Evolutionary conservation across 2,888 invertebrate species (phyloP), one percentile per base, ranked within the genome.

Genomic region (Ischnus inquisitorius): DNA sequence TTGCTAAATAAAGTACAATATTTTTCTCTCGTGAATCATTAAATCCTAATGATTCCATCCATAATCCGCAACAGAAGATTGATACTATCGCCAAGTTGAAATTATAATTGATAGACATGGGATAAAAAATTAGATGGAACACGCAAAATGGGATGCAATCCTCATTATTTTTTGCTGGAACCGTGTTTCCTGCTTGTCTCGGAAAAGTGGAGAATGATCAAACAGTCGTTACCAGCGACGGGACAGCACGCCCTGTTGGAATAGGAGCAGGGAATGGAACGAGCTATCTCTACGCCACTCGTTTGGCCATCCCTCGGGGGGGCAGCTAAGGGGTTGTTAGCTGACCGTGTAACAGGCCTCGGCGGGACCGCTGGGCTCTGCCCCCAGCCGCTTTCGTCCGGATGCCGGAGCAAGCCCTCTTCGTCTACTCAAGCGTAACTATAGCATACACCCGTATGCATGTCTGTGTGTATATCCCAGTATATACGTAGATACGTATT

Each of bases 281-380:
- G 86, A 87, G 87, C 87, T 88, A 89, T 88, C 85, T 74, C 77
- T 54, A 39, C 72, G 64, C 72, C 81, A 86, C 86, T 88, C 86
- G 87, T 89, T 90, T 87, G 88, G 87, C 6, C 86, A 84, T 88
- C 88, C 87, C 89, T 87, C 82, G 83, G 84, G 90, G 87, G 87
- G 82, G 85, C 76, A 86, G 88, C 88, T 90, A 90, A 91, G 91
- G 90, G 91, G 91, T 92, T 92, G 91, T 92, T 92, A 91, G 91
- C 91, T 91, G 90, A 91, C 91, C 91, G 89, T 90, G 90, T 92
- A 92, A 91, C 90, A 90, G 91, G 91, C 90, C 91, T 91, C 91
- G 83, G 84, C 88, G 91, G 91, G 89, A 91, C 88, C 87, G 85
- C 86, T 85, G 79, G 87, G 34, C 34, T 34, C 82, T 82, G 83